A percentile compares a stretch with the other conserved stretches of the same genome.
phyloP scores from a whole-genome alignment of 2,797 vertebrate species.

The Cephalopachus bancanus region DNA sequence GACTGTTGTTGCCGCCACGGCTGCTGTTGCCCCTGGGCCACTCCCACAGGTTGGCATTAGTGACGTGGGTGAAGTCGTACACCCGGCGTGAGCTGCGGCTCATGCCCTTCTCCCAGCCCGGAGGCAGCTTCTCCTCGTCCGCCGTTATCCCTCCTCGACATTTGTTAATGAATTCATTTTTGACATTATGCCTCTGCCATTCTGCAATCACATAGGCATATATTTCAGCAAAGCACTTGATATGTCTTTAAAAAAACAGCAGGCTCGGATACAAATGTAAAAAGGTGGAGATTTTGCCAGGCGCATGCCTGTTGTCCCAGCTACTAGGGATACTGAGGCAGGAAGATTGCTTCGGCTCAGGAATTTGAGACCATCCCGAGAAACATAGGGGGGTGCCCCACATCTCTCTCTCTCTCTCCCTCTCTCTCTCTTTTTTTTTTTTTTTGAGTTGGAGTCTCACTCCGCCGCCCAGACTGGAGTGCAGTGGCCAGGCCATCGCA shows the following conservation, averaged over 20 bases:
- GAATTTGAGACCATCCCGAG: no score
- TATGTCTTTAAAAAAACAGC: not conserved
- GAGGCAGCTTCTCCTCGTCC: conserved; percentile 95
- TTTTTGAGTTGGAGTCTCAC: no score
- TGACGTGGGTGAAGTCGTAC: conserved; percentile 97
- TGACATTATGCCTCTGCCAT: not conserved
- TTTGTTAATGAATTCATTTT: conserved; percentile 2
- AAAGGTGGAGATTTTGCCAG: not conserved
- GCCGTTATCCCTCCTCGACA: conserved; percentile 91
- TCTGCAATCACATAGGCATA: not conserved
- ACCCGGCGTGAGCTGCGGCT: conserved; percentile 91
- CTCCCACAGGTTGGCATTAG: conserved; percentile 96
- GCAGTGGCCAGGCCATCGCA: no score
- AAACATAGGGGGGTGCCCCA: no score
- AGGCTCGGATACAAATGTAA: not conserved
- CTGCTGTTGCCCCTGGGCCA: conserved; percentile 89
- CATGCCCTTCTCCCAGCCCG: conserved; percentile 98
- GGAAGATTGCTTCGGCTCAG: no score
- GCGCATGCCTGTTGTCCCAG: no score
- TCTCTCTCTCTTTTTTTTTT: no score
- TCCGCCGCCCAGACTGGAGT: no score
- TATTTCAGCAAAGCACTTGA: not conserved
- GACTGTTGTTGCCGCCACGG: conserved; percentile 87
- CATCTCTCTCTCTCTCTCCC: no score
- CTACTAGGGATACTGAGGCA: no score